A percentile compares a stretch with the other conserved stretches of the same genome.
phyloP scores from a whole-genome alignment of 1,140 invertebrate species.

The Hydropsyche tenuis region DNA sequence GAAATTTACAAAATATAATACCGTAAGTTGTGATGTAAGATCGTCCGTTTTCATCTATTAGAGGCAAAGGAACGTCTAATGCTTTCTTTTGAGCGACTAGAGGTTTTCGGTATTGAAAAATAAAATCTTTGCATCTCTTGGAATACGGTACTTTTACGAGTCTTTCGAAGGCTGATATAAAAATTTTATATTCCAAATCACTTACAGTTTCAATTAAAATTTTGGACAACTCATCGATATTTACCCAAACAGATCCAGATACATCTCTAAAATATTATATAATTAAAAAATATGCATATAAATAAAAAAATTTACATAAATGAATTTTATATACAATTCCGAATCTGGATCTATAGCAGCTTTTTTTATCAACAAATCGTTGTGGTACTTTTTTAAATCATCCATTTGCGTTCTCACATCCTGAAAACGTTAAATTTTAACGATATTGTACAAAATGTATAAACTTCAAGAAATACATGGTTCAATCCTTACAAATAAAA shows the following conservation, averaged over 20 bases:
- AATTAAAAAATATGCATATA: background rate
- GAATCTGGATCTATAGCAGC: conserved; percentile 65
- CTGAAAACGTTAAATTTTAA: conserved; percentile 55
- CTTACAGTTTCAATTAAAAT: conserved; percentile 74
- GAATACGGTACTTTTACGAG: conserved; percentile 76
- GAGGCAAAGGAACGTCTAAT: conserved; percentile 67
- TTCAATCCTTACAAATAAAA: conserved; percentile 75
- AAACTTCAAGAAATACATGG: background rate
- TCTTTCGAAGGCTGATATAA: conserved; percentile 75
- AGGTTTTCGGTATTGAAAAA: conserved; percentile 71
- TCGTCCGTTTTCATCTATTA: conserved; percentile 71
- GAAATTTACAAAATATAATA: conserved; percentile 48
- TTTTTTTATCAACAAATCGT: conserved; percentile 69
- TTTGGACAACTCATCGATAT: conserved; percentile 71
- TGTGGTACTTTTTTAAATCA: conserved; percentile 72
- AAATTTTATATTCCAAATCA: conserved; percentile 78
- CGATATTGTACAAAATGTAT: conserved; percentile 19
- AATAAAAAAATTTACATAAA: background rate
- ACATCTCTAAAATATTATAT: conserved; percentile 59
- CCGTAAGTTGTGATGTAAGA: conserved; percentile 73
- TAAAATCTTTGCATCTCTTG: conserved; percentile 71
- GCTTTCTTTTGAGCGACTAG: conserved; percentile 64
- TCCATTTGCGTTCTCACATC: conserved; percentile 70
- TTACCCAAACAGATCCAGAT: conserved; percentile 70
- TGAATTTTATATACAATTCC: conserved; percentile 63